Percentiles rank a stretch among this genome's conserved stretches.
Evolutionary conservation across 2,113 vertebrate genomes (phyloP).

Genomic region (Sceloporus undulatus): DNA sequence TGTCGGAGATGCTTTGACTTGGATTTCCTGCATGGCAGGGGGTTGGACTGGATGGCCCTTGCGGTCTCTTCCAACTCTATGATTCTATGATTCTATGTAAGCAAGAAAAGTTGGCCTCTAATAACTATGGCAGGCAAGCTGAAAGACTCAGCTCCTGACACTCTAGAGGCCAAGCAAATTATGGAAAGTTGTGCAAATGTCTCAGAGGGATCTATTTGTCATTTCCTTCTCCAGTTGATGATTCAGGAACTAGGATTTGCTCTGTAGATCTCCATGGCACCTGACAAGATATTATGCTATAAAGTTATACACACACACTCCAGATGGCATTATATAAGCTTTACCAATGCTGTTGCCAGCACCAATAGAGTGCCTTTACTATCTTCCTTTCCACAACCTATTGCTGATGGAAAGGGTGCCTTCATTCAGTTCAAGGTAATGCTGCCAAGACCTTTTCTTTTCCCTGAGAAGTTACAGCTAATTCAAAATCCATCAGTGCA

Average conservation of each 20-base stretch:
- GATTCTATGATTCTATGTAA: too few relatives aligned
- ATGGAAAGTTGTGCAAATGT: neutral
- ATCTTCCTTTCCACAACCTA: conserved; percentile 22
- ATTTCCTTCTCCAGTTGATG: neutral
- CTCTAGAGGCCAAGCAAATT: neutral
- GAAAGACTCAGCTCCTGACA: neutral
- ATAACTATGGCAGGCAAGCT: too few relatives aligned
- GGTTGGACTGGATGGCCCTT: too few relatives aligned
- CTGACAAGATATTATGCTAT: neutral
- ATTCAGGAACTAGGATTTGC: neutral
- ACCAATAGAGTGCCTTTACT: neutral
- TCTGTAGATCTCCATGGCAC: neutral
- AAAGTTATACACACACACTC: neutral
- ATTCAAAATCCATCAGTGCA: conserved; percentile 46
- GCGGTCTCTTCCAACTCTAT: too few relatives aligned
- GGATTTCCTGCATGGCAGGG: too few relatives aligned
- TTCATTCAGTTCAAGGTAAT: conserved; percentile 54
- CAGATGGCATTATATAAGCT: neutral
- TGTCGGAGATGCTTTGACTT: too few relatives aligned
- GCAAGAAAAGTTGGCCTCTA: neutral
- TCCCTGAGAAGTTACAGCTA: conserved; percentile 54
- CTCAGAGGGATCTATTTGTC: neutral
- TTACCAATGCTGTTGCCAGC: conserved; percentile 20
- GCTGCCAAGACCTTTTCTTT: conserved; percentile 37
- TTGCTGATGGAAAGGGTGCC: conserved; percentile 35